phyloP scores from a whole-genome alignment of 2,113 vertebrate species.

The Candoia aspera region DNA sequence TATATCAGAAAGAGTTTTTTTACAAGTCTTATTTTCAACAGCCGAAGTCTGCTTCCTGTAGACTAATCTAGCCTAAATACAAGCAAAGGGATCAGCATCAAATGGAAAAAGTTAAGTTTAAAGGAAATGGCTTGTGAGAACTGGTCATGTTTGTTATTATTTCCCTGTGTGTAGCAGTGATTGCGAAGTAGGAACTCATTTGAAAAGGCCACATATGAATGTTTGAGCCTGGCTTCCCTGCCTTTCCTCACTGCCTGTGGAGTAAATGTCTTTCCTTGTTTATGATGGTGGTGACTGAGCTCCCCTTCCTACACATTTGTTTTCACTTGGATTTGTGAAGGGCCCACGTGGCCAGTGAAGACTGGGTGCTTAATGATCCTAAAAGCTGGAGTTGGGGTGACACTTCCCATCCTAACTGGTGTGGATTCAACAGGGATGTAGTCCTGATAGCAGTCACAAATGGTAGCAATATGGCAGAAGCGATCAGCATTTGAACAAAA shows the following conservation, averaged over 20 bases:
- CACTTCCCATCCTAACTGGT: not conserved
- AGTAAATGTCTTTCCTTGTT: not conserved
- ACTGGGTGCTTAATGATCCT: not conserved
- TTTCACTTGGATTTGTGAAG: not conserved
- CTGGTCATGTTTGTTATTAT: not conserved
- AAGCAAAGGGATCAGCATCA: not conserved
- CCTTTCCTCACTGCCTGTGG: not conserved
- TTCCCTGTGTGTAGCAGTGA: not conserved
- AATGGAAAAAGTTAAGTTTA: not conserved
- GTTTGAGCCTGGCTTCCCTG: not conserved
- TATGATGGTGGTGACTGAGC: no score
- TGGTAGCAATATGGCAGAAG: not conserved
- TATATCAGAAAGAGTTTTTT: not conserved
- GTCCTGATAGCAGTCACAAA: not conserved
- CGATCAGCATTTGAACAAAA: not conserved
- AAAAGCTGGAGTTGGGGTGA: not conserved
- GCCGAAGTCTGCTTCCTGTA: not conserved
- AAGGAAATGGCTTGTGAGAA: not conserved
- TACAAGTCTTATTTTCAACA: constrained; percentile 3
- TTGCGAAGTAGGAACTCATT: not conserved
- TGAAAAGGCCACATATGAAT: not conserved
- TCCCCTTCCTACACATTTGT: not conserved
- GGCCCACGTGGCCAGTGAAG: not conserved
- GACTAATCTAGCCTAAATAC: not conserved
- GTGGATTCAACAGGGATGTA: not conserved